Evolutionary conservation across 2,113 vertebrate species (phyloP), one percentile per base, ranked within the genome.

Genomic region (Zootoca vivipara): DNA sequence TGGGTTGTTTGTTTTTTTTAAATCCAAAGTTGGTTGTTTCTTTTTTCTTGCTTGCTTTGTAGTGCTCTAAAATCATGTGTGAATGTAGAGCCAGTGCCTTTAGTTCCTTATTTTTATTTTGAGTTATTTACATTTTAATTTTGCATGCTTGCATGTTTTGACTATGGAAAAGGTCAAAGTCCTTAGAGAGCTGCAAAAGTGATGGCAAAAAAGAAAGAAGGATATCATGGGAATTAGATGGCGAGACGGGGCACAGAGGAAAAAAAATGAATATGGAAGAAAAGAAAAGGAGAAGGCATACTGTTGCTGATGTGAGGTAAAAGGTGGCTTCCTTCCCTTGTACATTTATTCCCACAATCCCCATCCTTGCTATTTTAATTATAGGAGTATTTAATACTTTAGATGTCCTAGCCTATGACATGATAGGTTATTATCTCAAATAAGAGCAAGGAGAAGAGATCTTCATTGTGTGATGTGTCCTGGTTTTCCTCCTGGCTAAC

Each of bases 201-300:
- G 85, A 82, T 89, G 30, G 96, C 95, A 93, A 97, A 93, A 97
- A 95, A 85, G 96, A 97, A 42, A 96, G 94, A 85, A 93, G 96
- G 93, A 97, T 97, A 91, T 96, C 95, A 2, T 95, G 92, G 93
- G 96, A 96, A 90, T 95, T 96, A 93, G 90, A 93, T 85, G 93
- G 93, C 33, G 82, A 88, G 88, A 89, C 58, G 80, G n/a, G 85
- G 91, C 6, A 89, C 86, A 89, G 79, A 85, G 95, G 95, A 56
- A 96, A 96, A 89, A 96, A 96, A 81, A 78, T 89, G 22, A 87
- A 95, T 93, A 94, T 94, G 90, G 90, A 94, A 90, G 96, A 97
- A 92, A 93, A 97, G 89, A 97, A 96, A 89, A 96, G 26, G 30
- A 87, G 93, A 92, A 94, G 94, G 56, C 95, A 96, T 94, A 97